phyloP scores from a whole-genome alignment of 2,113 vertebrate genomes.

The Pholis gunnellus region DNA sequence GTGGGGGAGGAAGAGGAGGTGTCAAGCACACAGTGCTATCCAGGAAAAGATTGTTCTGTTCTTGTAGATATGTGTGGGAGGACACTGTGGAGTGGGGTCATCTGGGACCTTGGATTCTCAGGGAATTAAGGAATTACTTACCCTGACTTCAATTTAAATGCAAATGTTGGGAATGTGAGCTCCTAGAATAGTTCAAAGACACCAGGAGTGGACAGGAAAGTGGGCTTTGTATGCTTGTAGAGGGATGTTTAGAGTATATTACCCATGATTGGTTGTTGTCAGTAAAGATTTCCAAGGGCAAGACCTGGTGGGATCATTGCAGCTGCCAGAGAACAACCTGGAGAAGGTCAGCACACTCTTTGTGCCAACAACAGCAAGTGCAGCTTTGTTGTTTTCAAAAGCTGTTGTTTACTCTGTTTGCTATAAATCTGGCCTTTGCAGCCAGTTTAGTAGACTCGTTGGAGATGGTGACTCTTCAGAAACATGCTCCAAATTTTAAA shows the following conservation, averaged over 20 bases:
- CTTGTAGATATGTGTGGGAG: constrained; percentile 74
- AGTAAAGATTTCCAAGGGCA: constrained; percentile 40
- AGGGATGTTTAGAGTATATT: constrained; percentile 42
- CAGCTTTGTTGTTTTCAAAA: constrained; percentile 25
- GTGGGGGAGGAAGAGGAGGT: constrained; percentile 65
- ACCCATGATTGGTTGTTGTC: constrained; percentile 46
- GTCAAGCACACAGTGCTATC: constrained; percentile 60
- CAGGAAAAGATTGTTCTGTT: constrained; percentile 71
- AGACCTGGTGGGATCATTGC: constrained; percentile 52
- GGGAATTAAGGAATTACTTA: constrained; percentile 78
- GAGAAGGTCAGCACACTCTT: constrained; percentile 54
- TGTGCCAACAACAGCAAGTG: constrained; percentile 15
- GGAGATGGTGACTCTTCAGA: constrained; percentile 71
- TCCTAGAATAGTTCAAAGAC: constrained; percentile 38
- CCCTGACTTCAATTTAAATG: constrained; percentile 83
- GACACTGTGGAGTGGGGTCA: constrained; percentile 72
- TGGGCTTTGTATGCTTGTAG: constrained; percentile 15
- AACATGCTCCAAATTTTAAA: constrained; percentile 68
- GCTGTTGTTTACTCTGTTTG: constrained; percentile 28
- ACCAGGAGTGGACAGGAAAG: constrained; percentile 20
- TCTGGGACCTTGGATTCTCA: constrained; percentile 68
- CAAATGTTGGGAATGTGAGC: constrained; percentile 75
- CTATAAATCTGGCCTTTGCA: constrained; percentile 16
- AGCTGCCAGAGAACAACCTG: constrained; percentile 39
- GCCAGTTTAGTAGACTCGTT: constrained; percentile 46